A percentile compares a stretch with the other conserved stretches of the same genome.
Conservation (phyloP, 2,888 invertebrate genomes). For the Drosophila subquinaria region DNA sequence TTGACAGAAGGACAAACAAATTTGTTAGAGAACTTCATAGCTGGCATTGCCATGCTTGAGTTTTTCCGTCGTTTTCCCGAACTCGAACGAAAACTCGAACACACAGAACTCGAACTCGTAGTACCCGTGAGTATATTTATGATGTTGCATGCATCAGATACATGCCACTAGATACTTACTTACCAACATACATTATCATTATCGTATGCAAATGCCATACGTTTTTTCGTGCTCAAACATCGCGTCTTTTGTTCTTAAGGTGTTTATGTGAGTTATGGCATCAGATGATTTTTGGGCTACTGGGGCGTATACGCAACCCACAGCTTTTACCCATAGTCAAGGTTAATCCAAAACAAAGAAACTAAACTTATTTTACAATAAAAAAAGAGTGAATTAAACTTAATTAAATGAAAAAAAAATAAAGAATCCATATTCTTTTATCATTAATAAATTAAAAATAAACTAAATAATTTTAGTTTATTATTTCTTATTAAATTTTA, state of each 20-base stretch:
- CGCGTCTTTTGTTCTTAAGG: constrained; percentile 58
- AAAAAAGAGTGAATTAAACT: too few relatives aligned
- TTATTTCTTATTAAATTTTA: too few relatives aligned
- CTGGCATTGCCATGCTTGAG: constrained; percentile 29
- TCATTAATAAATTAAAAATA: constrained; percentile 11
- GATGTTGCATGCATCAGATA: constrained; percentile 58
- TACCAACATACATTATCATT: constrained; percentile 23
- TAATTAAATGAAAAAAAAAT: too few relatives aligned
- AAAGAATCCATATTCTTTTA: too few relatives aligned
- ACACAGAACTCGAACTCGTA: constrained; percentile 5
- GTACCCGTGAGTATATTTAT: constrained; percentile 61
- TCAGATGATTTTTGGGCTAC: constrained; percentile 45
- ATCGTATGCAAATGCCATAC: constrained; percentile 63
- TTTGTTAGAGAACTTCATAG: constrained; percentile 60
- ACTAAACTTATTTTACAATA: not conserved
- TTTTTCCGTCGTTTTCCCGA: constrained; percentile 48
- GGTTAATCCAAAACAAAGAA: constrained; percentile 39
- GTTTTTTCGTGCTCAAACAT: constrained; percentile 49
- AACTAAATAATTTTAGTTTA: too few relatives aligned
- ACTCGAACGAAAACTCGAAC: constrained; percentile 7
- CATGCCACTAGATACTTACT: constrained; percentile 20
- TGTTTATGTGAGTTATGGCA: constrained; percentile 77
- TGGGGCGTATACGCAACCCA: constrained; percentile 62
- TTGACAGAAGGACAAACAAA: constrained; percentile 85
- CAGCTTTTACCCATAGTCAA: constrained; percentile 66